phyloP scores from a whole-genome alignment of 2,113 vertebrate genomes.

The Hiodon alosoides region DNA sequence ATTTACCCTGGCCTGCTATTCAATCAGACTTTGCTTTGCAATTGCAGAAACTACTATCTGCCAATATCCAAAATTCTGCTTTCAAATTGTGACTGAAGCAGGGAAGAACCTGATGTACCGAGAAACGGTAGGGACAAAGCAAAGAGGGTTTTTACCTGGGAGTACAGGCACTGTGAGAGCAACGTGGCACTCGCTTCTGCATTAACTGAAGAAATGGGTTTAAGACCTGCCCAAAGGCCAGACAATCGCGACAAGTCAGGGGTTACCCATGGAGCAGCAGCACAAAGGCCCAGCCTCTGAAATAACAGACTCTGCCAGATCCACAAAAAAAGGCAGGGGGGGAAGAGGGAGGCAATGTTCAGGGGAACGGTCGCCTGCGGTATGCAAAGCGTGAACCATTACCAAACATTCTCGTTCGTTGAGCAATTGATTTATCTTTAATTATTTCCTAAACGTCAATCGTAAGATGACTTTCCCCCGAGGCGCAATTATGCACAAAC shows the following conservation, averaged over 20 bases:
- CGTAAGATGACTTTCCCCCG: background rate
- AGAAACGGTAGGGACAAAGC: background rate
- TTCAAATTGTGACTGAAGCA: background rate
- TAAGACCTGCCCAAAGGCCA: background rate
- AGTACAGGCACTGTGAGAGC: background rate
- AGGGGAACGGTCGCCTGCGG: background rate
- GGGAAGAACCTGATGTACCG: background rate
- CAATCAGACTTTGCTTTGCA: no score
- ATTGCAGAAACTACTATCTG: background rate
- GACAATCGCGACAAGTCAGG: no score
- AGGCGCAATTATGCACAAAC: background rate
- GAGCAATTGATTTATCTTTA: conserved; percentile 10
- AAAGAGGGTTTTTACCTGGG: background rate
- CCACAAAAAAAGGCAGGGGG: background rate
- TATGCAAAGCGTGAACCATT: background rate
- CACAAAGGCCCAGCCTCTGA: background rate
- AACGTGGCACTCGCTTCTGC: background rate
- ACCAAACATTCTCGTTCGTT: background rate
- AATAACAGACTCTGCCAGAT: background rate
- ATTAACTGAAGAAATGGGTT: conserved; percentile 5
- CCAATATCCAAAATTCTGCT: conserved; percentile 10
- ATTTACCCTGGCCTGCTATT: background rate
- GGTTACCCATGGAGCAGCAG: no score
- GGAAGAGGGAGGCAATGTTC: background rate
- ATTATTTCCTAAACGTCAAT: conserved; percentile 9